A percentile compares a stretch with the other conserved stretches of the same genome.
Conservation (phyloP, 2,113 vertebrate species). For the Choloepus hoffmanni region DNA sequence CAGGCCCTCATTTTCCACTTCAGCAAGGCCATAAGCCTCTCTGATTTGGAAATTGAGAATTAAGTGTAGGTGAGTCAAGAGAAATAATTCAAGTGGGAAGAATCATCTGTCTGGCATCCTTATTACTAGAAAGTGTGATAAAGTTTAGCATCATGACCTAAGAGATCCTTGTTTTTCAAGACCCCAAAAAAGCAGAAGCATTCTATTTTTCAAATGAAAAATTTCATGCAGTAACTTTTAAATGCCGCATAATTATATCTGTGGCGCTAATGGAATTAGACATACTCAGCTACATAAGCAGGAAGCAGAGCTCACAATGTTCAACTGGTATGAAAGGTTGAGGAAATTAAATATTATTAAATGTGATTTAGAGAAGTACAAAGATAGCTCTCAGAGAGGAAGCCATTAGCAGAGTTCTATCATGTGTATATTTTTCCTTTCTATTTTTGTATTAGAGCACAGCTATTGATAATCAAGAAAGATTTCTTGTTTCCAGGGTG, state of each 20-base stretch:
- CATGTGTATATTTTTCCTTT: conserved; percentile 43
- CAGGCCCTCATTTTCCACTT: not conserved
- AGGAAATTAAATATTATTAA: conserved; percentile 58
- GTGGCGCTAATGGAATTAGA: not conserved
- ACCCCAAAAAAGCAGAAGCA: not conserved
- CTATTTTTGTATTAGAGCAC: conserved; percentile 56
- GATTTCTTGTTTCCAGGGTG: conserved; percentile 45
- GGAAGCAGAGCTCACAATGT: not conserved
- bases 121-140: not conserved
- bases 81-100: not conserved
- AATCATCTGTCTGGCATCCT: not conserved
- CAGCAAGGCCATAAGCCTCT: not conserved
- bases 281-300: not conserved
- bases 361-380: conserved; percentile 22
- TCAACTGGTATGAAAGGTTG: not conserved
- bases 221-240: not conserved
- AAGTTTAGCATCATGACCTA: not conserved
- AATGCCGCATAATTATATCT: not conserved
- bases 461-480: conserved; percentile 55
- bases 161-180: not conserved
- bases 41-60: not conserved
- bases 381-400: conserved; percentile 55
- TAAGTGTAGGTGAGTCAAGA: conserved; percentile 22
- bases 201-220: conserved; percentile 19
- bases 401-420: conserved; percentile 42